These are phyloP conservation scores for Drosophila melanosoma DNA, from an alignment of 2,888 invertebrate species.

Conservation along the genomic window DNA sequence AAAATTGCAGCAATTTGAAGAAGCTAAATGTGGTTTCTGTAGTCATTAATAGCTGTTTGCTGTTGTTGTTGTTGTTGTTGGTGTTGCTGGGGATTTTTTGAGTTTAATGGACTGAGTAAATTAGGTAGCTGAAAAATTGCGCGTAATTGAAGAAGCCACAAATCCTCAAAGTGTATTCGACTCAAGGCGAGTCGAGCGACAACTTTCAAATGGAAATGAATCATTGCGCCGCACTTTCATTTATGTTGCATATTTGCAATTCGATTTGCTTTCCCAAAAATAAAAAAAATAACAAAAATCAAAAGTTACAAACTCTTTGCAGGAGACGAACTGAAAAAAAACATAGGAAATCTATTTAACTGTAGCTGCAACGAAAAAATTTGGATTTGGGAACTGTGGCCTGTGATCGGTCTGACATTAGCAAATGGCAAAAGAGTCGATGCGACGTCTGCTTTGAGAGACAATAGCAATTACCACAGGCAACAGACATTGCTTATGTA, in stretches of 20 bases:
- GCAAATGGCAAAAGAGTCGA: conserved; percentile 56
- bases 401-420: conserved; percentile 64
- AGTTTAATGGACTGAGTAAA: conserved; percentile 45
- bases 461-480: conserved; percentile 68
- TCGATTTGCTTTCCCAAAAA: conserved; percentile 63
- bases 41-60: conserved; percentile 33
- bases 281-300: not conserved
- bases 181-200: conserved; percentile 59
- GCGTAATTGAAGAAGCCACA: conserved; percentile 64
- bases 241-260: conserved; percentile 62
- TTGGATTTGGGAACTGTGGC: conserved; percentile 31
- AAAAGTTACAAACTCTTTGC: conserved; percentile 11
- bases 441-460: conserved; percentile 37
- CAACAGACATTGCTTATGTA: conserved; percentile 52
- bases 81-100: conserved; percentile 26
- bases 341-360: conserved; percentile 6
- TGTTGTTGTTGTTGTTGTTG: conserved; percentile 4
- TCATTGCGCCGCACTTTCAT: conserved; percentile 69
- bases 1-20: conserved; percentile 62
- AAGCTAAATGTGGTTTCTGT: conserved; percentile 59
- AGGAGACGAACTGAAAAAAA: conserved; percentile 25
- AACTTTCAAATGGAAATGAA: conserved; percentile 73
- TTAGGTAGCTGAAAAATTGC: conserved; percentile 34
- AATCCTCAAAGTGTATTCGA: not conserved
- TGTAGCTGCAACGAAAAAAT: conserved; percentile 1